Conservation (phyloP, 2,888 invertebrate species). For the Aphidius colemani region DNA sequence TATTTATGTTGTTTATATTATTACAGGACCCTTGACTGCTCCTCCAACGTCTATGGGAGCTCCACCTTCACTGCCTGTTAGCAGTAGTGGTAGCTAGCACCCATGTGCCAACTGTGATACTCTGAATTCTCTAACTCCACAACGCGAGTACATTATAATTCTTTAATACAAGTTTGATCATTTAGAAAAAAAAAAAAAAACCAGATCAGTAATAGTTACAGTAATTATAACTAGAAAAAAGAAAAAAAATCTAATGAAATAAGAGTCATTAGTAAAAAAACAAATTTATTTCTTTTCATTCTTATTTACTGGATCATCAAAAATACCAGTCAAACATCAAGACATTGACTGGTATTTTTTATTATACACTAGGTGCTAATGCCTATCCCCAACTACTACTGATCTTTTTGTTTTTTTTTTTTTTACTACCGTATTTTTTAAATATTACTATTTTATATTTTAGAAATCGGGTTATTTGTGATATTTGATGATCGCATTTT, state of each 20-base stretch:
- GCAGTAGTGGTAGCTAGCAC: slow-evolving; percentile 59
- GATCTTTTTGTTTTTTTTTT: slow-evolving; percentile 19
- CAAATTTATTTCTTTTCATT: no score
- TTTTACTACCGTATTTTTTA: slow-evolving; percentile 9
- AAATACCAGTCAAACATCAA: no score
- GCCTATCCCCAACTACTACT: no score
- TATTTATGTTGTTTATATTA: slow-evolving; percentile 20
- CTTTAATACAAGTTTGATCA: slow-evolving; percentile 42
- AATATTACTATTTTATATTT: not conserved
- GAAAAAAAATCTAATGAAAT: no score
- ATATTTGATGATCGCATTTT: not conserved
- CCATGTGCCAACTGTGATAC: slow-evolving; percentile 59
- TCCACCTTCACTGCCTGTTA: slow-evolving; percentile 57
- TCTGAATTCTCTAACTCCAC: slow-evolving; percentile 53
- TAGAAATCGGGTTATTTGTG: slow-evolving; percentile 6
- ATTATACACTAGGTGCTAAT: no score
- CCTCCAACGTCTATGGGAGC: slow-evolving; percentile 57
- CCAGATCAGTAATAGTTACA: no score
- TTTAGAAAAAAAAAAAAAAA: slow-evolving; percentile 9
- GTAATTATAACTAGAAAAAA: not conserved
- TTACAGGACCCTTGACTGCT: slow-evolving; percentile 54
- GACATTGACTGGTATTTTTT: no score
- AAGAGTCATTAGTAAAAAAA: no score
- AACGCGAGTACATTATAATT: slow-evolving; percentile 56
- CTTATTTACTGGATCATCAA: no score